Evolutionary conservation across 2,113 vertebrate species (phyloP), one percentile per base, ranked within the genome.

Genomic region (Enhydra lutris): DNA sequence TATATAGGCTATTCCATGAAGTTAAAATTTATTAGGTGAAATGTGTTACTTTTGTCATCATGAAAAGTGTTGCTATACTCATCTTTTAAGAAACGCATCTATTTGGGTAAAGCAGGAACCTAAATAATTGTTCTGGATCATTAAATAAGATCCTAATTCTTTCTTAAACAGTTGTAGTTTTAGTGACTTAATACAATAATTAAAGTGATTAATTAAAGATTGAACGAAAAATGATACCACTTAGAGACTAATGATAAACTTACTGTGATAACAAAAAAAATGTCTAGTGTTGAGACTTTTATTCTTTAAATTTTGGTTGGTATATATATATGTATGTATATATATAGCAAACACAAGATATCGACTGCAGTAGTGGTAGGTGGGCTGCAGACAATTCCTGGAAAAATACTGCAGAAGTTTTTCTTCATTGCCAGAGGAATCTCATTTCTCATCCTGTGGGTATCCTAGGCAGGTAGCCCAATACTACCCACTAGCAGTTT

Each of bases 401-500:
- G 61, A 76, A 79, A 80, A 79, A 50, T n/a, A 4, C 26, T 78
- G 42, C 29, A 36, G 34, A 34, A 82, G 36, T 50, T 24, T 2
- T 31, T 81, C 29, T 78, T 74, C 6, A 3, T 7, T 6, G 26
- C 76, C 9, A 29, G 42, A 52, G 11, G 14, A 45, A 9, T 26
- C 18, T 26, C 80, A 5, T 6, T 26, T 20, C 31, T 34, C 12
- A 6, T 23, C 36, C 8, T 17, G 57, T 23, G 11, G 36, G 24
- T 80, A 6, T 74, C 4, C 86, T 87, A 59, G 23, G 78, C 13
- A 63, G 8, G 7, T 69, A 61, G 50, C 42, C 39, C 90, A 69
- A 69, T 69, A 73, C 74, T 71, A 79, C 90, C 92, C 65, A 36
- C 96, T 92, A 45, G 90, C 92, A 90, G 93, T 86, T 21, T 34